Percentiles rank a stretch among this genome's conserved stretches.
Evolutionary conservation across 2,797 vertebrate species (phyloP).

Genomic region (Echiichthys vipera): DNA sequence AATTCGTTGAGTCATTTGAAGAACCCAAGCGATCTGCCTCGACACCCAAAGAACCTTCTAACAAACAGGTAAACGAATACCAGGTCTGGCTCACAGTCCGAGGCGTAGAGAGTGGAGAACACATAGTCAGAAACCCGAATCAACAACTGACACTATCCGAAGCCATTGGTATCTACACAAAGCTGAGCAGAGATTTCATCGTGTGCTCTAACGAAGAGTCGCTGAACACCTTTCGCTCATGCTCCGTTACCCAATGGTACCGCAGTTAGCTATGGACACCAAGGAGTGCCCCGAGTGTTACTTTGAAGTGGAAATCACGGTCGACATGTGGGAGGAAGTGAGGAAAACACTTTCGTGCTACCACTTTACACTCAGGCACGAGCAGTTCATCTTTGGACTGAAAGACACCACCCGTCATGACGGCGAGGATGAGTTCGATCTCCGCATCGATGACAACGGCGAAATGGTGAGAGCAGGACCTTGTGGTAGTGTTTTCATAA

Average conservation of each 20-base stretch:
- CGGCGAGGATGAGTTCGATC: too few relatives aligned
- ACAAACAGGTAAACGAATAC: too few relatives aligned
- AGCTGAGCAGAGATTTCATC: slow-evolving; percentile 4
- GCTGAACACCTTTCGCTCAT: background rate
- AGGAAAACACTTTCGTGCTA: background rate
- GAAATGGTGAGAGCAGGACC: background rate
- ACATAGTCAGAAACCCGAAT: too few relatives aligned
- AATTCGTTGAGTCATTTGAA: too few relatives aligned
- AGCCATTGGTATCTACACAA: accelerated
- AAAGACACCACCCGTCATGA: too few relatives aligned
- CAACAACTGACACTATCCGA: too few relatives aligned
- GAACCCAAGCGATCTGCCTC: too few relatives aligned
- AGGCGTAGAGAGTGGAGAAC: too few relatives aligned
- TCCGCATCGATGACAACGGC: accelerated
- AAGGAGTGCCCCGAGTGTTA: slow-evolving; percentile 34
- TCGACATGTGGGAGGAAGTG: slow-evolving; percentile 15
- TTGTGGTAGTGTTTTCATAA: background rate
- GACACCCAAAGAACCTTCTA: too few relatives aligned
- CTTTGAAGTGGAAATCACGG: background rate
- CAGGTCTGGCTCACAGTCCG: too few relatives aligned
- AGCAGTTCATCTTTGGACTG: background rate
- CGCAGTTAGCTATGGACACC: background rate
- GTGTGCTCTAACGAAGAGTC: background rate
- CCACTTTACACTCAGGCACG: slow-evolving; percentile 25
- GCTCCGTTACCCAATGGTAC: slow-evolving; percentile 13